Evolutionary conservation across 1,140 invertebrate species (phyloP).

Genomic region (Listronotus oregonensis): DNA sequence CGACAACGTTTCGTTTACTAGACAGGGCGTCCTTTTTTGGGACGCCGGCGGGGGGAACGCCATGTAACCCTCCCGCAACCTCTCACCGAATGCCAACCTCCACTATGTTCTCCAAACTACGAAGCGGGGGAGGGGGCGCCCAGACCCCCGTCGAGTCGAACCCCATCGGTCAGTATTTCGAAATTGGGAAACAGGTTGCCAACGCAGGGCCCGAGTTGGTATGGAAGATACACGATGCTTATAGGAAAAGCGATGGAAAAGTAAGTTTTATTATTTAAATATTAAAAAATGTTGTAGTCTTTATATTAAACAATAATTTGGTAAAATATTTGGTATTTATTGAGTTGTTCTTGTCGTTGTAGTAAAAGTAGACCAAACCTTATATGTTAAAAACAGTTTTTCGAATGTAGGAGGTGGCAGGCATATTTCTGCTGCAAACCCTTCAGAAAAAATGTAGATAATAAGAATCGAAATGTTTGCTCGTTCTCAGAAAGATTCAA

Average conservation of each 20-base stretch:
- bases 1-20: conserved; percentile 36
- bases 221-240: conserved; percentile 92
- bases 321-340: too few relatives aligned
- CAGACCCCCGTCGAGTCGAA: conserved; percentile 73
- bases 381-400: too few relatives aligned
- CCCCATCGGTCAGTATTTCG: conserved; percentile 87
- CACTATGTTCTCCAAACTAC: conserved; percentile 68
- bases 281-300: too few relatives aligned
- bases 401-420: too few relatives aligned
- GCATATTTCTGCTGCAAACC: too few relatives aligned
- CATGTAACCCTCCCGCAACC: conserved; percentile 30
- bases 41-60: conserved; percentile 30
- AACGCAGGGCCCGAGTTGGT: conserved; percentile 89
- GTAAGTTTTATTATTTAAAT: conserved; percentile 62
- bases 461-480: too few relatives aligned
- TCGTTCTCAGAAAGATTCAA: too few relatives aligned
- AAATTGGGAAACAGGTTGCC: conserved; percentile 84
- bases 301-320: too few relatives aligned
- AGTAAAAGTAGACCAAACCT: too few relatives aligned
- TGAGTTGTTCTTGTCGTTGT: too few relatives aligned
- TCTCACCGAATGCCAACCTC: conserved; percentile 42
- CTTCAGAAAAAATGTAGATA: too few relatives aligned
- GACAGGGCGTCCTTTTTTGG: conserved; percentile 37
- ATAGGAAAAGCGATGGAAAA: conserved; percentile 87
- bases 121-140: conserved; percentile 62